Conservation (phyloP, 1,140 invertebrate species). For the Drosophila pseudoobscura region DNA sequence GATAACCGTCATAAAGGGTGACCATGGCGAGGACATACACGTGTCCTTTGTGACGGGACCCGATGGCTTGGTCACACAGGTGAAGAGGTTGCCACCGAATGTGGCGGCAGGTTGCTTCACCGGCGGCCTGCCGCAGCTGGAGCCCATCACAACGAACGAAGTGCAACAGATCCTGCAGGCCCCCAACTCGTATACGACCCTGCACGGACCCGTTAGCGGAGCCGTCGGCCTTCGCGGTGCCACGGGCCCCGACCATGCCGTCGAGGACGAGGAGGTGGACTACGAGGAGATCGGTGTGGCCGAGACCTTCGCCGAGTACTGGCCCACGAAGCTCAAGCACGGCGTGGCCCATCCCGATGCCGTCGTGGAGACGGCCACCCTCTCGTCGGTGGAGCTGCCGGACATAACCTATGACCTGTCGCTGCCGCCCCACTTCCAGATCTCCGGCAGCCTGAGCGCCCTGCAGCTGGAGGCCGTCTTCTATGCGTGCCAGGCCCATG, state of each 20-base stretch:
- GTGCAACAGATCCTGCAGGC: constrained; percentile 18
- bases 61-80: constrained; percentile 36
- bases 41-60: constrained; percentile 26
- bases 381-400: constrained; percentile 97
- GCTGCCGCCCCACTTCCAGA: constrained; percentile 93
- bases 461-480: constrained; percentile 98
- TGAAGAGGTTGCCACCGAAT: not conserved
- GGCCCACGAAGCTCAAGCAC: constrained; percentile 95
- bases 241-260: constrained; percentile 10
- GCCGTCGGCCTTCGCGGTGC: not conserved
- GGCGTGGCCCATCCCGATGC: constrained; percentile 98
- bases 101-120: no score
- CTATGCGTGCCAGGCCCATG: constrained; percentile 98
- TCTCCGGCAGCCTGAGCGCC: constrained; percentile 93
- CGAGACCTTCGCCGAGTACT: constrained; percentile 98
- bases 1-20: constrained; percentile 1
- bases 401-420: constrained; percentile 95
- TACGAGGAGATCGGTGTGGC: constrained; percentile 98
- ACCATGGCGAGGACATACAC: constrained; percentile 15
- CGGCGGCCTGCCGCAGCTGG: not conserved
- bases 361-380: constrained; percentile 98
- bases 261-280: constrained; percentile 91
- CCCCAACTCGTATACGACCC: constrained; percentile 4
- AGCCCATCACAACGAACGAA: constrained; percentile 12
- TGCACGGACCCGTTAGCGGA: no score